Evolutionary conservation across 2,888 invertebrate species (phyloP).

Genomic region (Brachylomia viminalis): DNA sequence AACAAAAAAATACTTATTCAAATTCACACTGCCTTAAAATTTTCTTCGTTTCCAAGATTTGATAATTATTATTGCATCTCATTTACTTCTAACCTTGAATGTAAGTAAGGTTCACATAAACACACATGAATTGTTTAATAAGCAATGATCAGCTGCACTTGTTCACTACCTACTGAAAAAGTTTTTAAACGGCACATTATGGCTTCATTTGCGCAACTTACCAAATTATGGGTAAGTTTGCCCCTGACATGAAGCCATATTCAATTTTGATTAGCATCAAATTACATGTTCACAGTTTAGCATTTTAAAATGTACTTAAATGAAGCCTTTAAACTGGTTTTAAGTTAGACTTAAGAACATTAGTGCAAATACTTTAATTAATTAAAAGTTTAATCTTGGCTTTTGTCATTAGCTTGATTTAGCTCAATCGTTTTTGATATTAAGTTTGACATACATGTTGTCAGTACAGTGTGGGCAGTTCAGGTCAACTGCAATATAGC

Average conservation of each 20-base stretch:
- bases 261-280: conserved; percentile 70
- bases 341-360: background rate
- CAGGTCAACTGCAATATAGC: background rate
- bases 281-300: conserved; percentile 65
- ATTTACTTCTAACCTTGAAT: conserved; percentile 11
- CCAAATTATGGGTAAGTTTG: conserved; percentile 68
- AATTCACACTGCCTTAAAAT: background rate
- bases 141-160: background rate
- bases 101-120: background rate
- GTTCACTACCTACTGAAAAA: conserved; percentile 27
- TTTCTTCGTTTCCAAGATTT: background rate
- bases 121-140: background rate
- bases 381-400: background rate
- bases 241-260: conserved; percentile 81
- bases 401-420: background rate
- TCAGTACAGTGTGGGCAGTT: background rate
- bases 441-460: background rate
- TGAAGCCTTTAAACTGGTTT: conserved; percentile 66
- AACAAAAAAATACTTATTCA: background rate
- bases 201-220: conserved; percentile 62
- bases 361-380: background rate
- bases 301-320: conserved; percentile 64
- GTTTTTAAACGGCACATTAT: conserved; percentile 53
- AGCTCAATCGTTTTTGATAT: background rate
- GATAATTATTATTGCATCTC: background rate